A percentile compares a stretch with the other conserved stretches of the same genome.
Conservation (phyloP, 2,113 vertebrate species). For the mouse (Mus musculus) region DNA sequence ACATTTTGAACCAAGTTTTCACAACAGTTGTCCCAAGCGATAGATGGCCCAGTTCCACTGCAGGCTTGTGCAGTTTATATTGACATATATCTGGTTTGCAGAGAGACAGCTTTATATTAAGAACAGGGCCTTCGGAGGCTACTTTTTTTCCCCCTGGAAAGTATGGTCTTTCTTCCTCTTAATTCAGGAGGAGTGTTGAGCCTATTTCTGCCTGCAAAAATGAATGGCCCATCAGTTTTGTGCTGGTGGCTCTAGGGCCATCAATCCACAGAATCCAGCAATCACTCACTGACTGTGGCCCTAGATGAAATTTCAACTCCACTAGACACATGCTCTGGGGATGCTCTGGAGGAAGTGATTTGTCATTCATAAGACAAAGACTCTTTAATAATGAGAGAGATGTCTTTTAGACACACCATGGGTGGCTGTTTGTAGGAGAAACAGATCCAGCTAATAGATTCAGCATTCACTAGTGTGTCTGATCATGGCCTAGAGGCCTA, state of each 20-base stretch:
- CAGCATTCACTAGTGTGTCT: background rate
- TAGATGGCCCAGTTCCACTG: background rate
- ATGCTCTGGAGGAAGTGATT: conserved; percentile 64
- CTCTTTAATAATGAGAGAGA: conserved; percentile 58
- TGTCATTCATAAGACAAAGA: conserved; percentile 73
- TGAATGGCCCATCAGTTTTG: conserved; percentile 67
- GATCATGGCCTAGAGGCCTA: background rate
- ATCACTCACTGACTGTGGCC: conserved; percentile 80
- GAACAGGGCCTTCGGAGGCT: conserved; percentile 68
- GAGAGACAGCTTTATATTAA: conserved; percentile 64
- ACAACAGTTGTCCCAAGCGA: too few species aligned
- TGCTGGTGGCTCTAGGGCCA: conserved; percentile 69
- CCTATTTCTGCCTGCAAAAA: conserved; percentile 72
- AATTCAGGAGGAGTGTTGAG: conserved; percentile 71
- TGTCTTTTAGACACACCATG: background rate
- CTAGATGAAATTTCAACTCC: conserved; percentile 79
- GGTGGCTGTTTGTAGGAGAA: conserved; percentile 21
- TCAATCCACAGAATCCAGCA: conserved; percentile 79
- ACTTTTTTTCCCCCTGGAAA: conserved; percentile 21
- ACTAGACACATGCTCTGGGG: conserved; percentile 65
- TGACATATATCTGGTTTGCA: conserved; percentile 37
- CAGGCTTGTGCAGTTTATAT: background rate
- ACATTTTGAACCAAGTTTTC: background rate
- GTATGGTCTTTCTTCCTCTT: conserved; percentile 66
- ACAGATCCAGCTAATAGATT: background rate